A percentile compares a stretch with the other conserved stretches of the same genome.
phyloP scores from a whole-genome alignment of 2,113 vertebrate species.

The Centropus bengalensis region DNA sequence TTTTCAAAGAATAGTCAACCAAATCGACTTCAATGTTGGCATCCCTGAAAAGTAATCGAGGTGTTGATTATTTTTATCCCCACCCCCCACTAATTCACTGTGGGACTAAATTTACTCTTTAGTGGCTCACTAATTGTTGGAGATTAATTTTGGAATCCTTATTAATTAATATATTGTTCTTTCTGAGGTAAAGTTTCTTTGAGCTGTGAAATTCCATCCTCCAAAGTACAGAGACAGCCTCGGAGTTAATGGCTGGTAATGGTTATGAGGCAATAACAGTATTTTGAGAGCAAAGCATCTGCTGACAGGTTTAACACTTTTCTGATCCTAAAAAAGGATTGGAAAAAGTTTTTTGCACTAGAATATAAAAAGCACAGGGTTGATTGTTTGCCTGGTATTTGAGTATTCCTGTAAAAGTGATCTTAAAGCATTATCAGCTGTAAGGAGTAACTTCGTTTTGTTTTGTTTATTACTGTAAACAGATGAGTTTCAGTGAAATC shows the following conservation, averaged over 20 bases:
- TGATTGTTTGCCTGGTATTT: background rate
- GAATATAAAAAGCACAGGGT: background rate
- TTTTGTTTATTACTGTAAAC: background rate
- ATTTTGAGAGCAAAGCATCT: background rate
- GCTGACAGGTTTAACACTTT: background rate
- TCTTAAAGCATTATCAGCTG: background rate
- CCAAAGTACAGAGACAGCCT: background rate
- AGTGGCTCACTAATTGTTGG: background rate
- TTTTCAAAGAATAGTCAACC: background rate
- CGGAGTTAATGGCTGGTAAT: background rate
- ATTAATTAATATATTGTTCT: background rate
- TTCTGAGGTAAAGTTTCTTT: background rate
- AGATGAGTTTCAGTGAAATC: background rate
- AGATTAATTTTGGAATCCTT: background rate
- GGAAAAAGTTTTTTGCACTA: background rate
- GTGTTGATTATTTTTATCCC: background rate
- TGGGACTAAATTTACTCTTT: background rate
- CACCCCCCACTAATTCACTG: background rate
- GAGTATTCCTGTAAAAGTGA: background rate
- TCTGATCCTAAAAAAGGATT: background rate
- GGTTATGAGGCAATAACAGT: background rate
- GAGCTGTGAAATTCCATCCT: background rate
- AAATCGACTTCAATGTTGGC: background rate
- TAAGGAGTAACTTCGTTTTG: background rate
- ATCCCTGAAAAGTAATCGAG: background rate